Evolutionary conservation across 2,113 vertebrate genomes (phyloP).

Genomic region (Piliocolobus tephrosceles): DNA sequence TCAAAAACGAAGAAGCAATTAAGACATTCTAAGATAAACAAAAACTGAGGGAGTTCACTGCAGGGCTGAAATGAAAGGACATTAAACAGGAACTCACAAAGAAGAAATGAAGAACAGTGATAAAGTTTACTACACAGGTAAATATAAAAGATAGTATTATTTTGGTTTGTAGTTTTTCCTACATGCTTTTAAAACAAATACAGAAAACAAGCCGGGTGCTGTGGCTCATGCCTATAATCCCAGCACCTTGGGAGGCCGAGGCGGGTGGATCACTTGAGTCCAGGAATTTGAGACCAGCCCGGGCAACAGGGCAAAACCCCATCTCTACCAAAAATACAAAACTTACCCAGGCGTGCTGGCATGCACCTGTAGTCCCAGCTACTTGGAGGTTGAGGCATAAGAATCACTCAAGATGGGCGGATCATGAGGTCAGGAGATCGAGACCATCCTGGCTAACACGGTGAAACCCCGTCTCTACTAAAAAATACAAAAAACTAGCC

Average conservation of each 20-base stretch:
- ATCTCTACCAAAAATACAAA: neutral
- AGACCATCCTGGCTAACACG: too few species aligned
- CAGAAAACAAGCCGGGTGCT: neutral
- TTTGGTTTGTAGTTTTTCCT: neutral
- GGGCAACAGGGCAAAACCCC: neutral
- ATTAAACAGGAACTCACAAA: neutral
- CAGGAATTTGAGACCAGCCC: neutral
- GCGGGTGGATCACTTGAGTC: neutral
- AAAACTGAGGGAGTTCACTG: too few species aligned
- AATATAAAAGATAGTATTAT: neutral
- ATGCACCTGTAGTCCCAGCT: neutral
- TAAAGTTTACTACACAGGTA: neutral
- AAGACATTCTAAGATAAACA: too few species aligned
- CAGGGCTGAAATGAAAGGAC: neutral
- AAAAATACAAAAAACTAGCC: too few species aligned
- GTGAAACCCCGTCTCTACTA: too few species aligned
- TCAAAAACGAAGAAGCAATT: too few species aligned
- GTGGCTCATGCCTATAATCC: neutral
- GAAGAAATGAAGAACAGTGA: neutral
- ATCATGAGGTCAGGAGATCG: too few species aligned
- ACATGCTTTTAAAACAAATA: neutral
- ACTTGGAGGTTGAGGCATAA: neutral
- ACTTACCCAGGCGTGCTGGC: neutral
- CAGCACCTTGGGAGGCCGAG: neutral
- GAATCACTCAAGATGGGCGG: neutral